These are phyloP conservation scores for Actinernus sp. DNA, from an alignment of 92 coral and sea anemone species.

Conservation along the genomic window DNA sequence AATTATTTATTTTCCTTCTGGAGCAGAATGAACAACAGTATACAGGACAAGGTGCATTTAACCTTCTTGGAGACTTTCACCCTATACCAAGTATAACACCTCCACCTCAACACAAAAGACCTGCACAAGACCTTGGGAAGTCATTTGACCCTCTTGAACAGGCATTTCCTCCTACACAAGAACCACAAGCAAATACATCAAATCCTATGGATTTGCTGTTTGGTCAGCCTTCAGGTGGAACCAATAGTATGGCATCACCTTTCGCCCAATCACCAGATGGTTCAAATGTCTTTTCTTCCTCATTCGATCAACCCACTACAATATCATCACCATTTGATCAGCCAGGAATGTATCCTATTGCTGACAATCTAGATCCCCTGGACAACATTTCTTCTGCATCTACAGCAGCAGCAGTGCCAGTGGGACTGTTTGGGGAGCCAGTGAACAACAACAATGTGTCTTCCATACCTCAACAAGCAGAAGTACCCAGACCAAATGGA, in stretches of 20 bases:
- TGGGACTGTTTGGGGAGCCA: conserved; percentile 9
- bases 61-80: conserved; percentile 46
- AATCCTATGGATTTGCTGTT: neutral
- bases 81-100: conserved; percentile 34
- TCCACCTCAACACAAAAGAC: conserved; percentile 15
- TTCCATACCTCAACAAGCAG: conserved; percentile 37
- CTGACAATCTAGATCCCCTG: conserved; percentile 26
- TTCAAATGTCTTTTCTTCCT: conserved; percentile 16
- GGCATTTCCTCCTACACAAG: conserved; percentile 12
- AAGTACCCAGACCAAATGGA: conserved; percentile 15
- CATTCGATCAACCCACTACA: conserved; percentile 27
- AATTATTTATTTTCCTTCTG: no score
- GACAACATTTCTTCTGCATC: neutral
- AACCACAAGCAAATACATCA: neutral
- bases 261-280: conserved; percentile 20
- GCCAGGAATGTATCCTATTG: conserved; percentile 43
- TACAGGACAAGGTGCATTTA: conserved; percentile 15
- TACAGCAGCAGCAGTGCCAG: neutral
- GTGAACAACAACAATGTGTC: conserved; percentile 7
- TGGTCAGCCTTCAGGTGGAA: neutral
- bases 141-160: conserved; percentile 46
- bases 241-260: neutral
- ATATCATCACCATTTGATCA: conserved; percentile 25
- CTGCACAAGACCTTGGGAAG: conserved; percentile 1
- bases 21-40: neutral